phyloP scores from a whole-genome alignment of 2,888 invertebrate genomes.

The Clitarchus hookeri region DNA sequence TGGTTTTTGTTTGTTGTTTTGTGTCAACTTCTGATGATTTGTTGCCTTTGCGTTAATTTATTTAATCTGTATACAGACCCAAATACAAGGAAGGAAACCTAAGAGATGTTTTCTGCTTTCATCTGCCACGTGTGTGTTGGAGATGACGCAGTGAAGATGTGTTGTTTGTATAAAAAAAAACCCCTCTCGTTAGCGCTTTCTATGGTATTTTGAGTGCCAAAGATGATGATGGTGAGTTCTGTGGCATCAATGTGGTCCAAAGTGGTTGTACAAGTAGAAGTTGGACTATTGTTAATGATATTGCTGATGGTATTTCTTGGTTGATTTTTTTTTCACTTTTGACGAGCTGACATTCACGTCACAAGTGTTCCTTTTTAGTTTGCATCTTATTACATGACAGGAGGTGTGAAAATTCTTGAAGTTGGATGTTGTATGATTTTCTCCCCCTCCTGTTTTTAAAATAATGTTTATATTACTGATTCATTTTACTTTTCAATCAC shows the following conservation, averaged over 20 bases:
- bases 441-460: slow-evolving; percentile 8
- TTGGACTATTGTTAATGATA: slow-evolving; percentile 20
- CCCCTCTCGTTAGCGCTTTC: slow-evolving; percentile 38
- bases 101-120: background rate
- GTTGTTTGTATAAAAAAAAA: background rate
- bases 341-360: background rate
- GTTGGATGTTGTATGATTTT: background rate
- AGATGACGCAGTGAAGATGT: background rate
- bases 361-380: background rate
- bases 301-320: background rate
- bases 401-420: slow-evolving; percentile 4
- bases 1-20: background rate
- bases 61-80: background rate
- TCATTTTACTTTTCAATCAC: slow-evolving; percentile 33
- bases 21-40: background rate
- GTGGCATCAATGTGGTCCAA: background rate
- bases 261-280: slow-evolving; percentile 3
- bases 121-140: background rate
- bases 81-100: background rate
- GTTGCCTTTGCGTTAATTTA: background rate
- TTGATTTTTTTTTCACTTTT: background rate
- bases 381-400: background rate
- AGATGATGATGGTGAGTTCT: slow-evolving; percentile 36
- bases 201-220: slow-evolving; percentile 42
- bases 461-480: background rate